Percentiles rank a stretch among this genome's conserved stretches.
phyloP scores from a whole-genome alignment of 2,888 invertebrate species.

The Polyploca ridens region DNA sequence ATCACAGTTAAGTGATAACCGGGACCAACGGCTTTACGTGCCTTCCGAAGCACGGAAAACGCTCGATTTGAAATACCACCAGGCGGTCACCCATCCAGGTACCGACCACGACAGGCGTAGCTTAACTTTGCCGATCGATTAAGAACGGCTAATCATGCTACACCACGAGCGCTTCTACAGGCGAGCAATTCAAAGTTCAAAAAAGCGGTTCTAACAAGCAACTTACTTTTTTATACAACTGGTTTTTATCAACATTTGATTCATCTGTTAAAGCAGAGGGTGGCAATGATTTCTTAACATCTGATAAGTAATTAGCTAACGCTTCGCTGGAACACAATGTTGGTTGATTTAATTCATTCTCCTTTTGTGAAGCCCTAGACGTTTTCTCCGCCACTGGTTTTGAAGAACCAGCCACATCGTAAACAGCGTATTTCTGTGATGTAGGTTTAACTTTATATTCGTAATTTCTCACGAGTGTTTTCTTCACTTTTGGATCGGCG shows the following conservation, averaged over 20 bases:
- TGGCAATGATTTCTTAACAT: constrained; percentile 52
- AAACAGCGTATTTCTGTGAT: constrained; percentile 42
- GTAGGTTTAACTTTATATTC: constrained; percentile 55
- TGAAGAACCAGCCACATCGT: constrained; percentile 51
- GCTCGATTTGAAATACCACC: no score
- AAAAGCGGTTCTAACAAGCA: neutral
- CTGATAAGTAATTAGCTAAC: constrained; percentile 65
- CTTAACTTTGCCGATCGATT: no score
- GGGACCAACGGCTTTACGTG: no score
- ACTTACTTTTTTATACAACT: constrained; percentile 60
- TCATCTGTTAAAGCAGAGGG: constrained; percentile 46
- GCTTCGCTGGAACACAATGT: constrained; percentile 70
- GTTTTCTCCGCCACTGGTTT: constrained; percentile 26
- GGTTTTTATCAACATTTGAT: constrained; percentile 51
- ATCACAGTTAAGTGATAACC: no score
- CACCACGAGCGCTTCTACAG: no score
- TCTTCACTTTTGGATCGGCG: constrained; percentile 70
- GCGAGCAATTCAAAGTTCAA: no score
- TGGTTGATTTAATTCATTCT: constrained; percentile 58
- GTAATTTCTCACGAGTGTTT: constrained; percentile 67
- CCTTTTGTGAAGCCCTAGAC: constrained; percentile 39
- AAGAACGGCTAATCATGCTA: no score
- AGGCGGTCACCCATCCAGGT: no score
- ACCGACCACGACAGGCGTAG: no score
- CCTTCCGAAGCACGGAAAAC: no score